Evolutionary conservation across 2,888 invertebrate species (phyloP).

Genomic region (Alloplasta piceator): DNA sequence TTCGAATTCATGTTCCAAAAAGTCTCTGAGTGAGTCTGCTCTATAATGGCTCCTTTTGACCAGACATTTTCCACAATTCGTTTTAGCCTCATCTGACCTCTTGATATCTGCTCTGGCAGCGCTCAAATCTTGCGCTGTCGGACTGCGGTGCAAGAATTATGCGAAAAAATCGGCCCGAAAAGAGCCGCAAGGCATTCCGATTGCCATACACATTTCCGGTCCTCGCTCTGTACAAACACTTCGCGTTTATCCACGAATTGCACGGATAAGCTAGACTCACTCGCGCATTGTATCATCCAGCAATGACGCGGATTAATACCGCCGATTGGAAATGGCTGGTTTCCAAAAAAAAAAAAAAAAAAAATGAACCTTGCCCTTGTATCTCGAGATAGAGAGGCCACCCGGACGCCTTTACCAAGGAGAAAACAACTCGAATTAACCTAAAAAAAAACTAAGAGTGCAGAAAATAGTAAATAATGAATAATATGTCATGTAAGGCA

Average conservation of each 20-base stretch:
- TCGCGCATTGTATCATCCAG: conserved; percentile 33
- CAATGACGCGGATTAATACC: conserved; percentile 64
- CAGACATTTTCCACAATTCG: too few relatives aligned
- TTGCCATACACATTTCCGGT: neutral
- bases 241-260: too few relatives aligned
- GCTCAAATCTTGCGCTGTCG: too few relatives aligned
- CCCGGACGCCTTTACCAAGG: conserved; percentile 7
- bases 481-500: too few relatives aligned
- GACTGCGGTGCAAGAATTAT: too few relatives aligned
- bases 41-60: too few relatives aligned
- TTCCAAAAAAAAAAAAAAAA: conserved; percentile 56
- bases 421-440: conserved; percentile 3
- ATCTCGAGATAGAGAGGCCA: conserved; percentile 13
- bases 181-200: neutral
- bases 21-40: too few relatives aligned
- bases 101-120: too few relatives aligned
- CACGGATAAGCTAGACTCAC: neutral
- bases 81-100: too few relatives aligned
- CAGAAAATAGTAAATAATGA: conserved; percentile 5
- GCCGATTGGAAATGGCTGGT: conserved; percentile 64
- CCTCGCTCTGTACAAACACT: neutral
- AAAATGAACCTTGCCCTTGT: conserved; percentile 19
- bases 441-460: conserved; percentile 19
- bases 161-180: conserved; percentile 14
- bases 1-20: too few relatives aligned